A percentile compares a stretch with the other conserved stretches of the same genome.
These are phyloP conservation scores for Lottia gigantea DNA, from an alignment of 2,888 invertebrate genomes.

Conservation along the genomic window DNA sequence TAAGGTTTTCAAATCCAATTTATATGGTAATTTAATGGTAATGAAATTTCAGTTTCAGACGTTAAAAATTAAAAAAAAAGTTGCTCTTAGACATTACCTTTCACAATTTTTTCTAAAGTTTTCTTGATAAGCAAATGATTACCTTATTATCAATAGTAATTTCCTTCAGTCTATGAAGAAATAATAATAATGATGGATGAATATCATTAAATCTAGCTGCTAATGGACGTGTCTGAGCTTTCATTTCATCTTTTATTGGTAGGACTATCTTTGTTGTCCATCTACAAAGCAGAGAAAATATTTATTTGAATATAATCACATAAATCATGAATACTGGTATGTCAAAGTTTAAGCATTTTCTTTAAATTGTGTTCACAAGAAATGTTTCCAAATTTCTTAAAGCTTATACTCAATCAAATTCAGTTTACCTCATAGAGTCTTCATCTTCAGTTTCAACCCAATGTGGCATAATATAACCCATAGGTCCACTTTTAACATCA, in stretches of 20 bases:
- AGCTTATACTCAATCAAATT: too few relatives aligned
- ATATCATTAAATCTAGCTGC: constrained; percentile 66
- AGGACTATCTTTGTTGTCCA: constrained; percentile 64
- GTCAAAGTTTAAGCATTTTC: not conserved
- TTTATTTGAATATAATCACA: too few relatives aligned
- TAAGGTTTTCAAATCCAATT: too few relatives aligned
- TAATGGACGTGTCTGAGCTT: constrained; percentile 47
- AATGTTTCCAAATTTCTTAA: too few relatives aligned
- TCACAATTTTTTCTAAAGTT: too few relatives aligned
- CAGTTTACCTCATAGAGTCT: not conserved
- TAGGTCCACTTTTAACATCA: constrained; percentile 63
- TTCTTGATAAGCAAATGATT: too few relatives aligned
- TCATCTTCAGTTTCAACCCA: constrained; percentile 49
- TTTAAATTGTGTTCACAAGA: not conserved
- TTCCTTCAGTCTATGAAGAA: constrained; percentile 62
- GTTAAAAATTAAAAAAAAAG: too few relatives aligned
- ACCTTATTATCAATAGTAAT: constrained; percentile 63
- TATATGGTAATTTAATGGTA: too few relatives aligned
- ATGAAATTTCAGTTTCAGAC: too few relatives aligned
- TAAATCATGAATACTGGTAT: too few relatives aligned
- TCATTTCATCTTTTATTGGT: constrained; percentile 60
- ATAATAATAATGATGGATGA: constrained; percentile 66
- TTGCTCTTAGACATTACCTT: too few relatives aligned
- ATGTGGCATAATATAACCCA: constrained; percentile 67
- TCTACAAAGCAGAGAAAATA: constrained; percentile 37